Conservation (phyloP, 1,140 invertebrate genomes). For the Apis cerana region DNA sequence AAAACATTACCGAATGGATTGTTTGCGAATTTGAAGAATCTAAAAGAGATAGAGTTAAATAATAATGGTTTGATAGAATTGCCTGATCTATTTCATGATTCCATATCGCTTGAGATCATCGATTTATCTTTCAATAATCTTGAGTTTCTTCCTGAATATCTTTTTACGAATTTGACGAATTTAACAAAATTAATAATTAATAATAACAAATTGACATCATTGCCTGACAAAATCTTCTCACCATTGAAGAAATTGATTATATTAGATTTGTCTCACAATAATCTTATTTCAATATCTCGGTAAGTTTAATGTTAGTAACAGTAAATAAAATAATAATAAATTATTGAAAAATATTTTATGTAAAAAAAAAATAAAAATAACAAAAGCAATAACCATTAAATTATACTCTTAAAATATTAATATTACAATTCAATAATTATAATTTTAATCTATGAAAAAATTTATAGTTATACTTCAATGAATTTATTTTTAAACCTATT, state of each 20-base stretch:
- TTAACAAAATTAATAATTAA: slow-evolving; percentile 82
- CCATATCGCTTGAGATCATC: slow-evolving; percentile 81
- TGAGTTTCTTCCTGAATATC: slow-evolving; percentile 78
- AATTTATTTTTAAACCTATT: no score
- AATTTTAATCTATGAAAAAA: not conserved
- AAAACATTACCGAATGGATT: slow-evolving; percentile 81
- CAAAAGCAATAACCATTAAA: no score
- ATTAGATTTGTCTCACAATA: slow-evolving; percentile 62
- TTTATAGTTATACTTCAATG: not conserved
- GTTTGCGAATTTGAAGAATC: slow-evolving; percentile 81
- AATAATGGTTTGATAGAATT: slow-evolving; percentile 80
- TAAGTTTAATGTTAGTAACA: slow-evolving; percentile 32
- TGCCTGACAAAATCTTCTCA: slow-evolving; percentile 82
- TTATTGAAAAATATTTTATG: not conserved
- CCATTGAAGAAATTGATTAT: slow-evolving; percentile 21
- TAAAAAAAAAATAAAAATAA: no score
- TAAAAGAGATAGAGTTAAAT: slow-evolving; percentile 81
- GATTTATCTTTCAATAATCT: slow-evolving; percentile 83
- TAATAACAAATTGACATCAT: slow-evolving; percentile 81
- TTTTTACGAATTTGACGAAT: slow-evolving; percentile 83
- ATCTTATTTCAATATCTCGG: slow-evolving; percentile 44
- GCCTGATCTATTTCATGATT: slow-evolving; percentile 83
- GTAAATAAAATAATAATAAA: not conserved
- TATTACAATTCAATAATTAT: not conserved
- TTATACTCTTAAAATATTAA: not conserved